Evolutionary conservation across 2,113 vertebrate species (phyloP).

Genomic region (Cololabis saira): DNA sequence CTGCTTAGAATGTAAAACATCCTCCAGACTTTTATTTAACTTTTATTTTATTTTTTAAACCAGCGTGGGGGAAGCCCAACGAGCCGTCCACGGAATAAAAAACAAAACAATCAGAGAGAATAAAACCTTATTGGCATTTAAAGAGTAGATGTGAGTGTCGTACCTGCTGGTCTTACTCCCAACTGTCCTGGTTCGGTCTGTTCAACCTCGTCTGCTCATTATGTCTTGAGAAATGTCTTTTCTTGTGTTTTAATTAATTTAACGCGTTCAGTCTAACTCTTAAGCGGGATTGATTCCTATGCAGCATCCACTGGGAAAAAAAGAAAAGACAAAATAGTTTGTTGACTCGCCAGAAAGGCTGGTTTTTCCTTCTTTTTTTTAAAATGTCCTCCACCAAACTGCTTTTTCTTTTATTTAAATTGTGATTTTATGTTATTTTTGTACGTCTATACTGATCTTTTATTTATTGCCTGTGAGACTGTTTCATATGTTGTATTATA

Average conservation of each 20-base stretch:
- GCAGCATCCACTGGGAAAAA: conserved; percentile 82
- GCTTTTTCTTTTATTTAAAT: conserved; percentile 30
- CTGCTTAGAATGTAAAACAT: conserved; percentile 68
- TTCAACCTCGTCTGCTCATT: neutral
- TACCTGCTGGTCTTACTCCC: conserved; percentile 8
- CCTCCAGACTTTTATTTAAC: neutral
- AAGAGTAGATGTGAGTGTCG: conserved; percentile 6
- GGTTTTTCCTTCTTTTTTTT: conserved; percentile 41
- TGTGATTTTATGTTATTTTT: conserved; percentile 48
- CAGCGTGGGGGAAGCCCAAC: too few species aligned
- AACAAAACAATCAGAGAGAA: neutral
- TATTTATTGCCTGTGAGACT: conserved; percentile 52
- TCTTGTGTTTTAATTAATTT: conserved; percentile 27
- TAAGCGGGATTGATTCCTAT: conserved; percentile 88
- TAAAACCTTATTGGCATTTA: conserved; percentile 11
- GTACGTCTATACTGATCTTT: conserved; percentile 38
- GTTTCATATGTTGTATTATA: conserved; percentile 66
- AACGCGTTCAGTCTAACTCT: conserved; percentile 72
- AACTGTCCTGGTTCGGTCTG: conserved; percentile 7
- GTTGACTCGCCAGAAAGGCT: conserved; percentile 23
- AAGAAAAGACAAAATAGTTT: conserved; percentile 67
- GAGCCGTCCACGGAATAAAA: too few species aligned
- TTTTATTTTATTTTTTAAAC: neutral
- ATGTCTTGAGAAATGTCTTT: conserved; percentile 10
- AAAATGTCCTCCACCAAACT: conserved; percentile 39